phyloP scores from a whole-genome alignment of 2,888 invertebrate genomes.

The Criorhina ranunculi region DNA sequence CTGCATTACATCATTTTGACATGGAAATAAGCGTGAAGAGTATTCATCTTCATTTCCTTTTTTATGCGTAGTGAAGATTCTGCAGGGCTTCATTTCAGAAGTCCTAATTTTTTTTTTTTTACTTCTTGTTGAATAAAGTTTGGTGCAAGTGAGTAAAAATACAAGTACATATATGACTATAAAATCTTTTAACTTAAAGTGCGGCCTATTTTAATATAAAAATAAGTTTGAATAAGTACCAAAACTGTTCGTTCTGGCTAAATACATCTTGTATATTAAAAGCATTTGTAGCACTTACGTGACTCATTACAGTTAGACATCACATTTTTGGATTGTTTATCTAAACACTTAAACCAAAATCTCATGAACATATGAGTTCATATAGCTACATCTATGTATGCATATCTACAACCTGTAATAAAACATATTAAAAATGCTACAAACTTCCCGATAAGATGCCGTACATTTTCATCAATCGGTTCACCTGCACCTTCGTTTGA shows the following conservation, averaged over 20 bases:
- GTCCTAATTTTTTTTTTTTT: background rate
- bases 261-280: too few relatives aligned
- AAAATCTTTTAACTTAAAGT: slow-evolving; percentile 3
- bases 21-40: slow-evolving; percentile 55
- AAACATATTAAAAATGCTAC: background rate
- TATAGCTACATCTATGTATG: background rate
- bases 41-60: slow-evolving; percentile 45
- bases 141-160: background rate
- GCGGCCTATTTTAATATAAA: background rate
- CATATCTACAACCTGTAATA: background rate
- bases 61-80: slow-evolving; percentile 35
- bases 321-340: background rate
- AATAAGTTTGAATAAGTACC: background rate
- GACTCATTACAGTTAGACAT: background rate
- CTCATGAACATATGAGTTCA: background rate
- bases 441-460: background rate
- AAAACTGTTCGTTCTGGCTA: background rate
- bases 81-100: slow-evolving; percentile 15
- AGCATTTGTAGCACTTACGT: background rate
- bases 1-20: slow-evolving; percentile 54
- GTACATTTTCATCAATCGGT: slow-evolving; percentile 24
- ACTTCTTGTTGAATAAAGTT: background rate
- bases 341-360: too few relatives aligned
- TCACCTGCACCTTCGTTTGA: slow-evolving; percentile 5
- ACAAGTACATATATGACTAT: background rate